phyloP scores from a whole-genome alignment of 2,113 vertebrate genomes.

The Galemys pyrenaicus region DNA sequence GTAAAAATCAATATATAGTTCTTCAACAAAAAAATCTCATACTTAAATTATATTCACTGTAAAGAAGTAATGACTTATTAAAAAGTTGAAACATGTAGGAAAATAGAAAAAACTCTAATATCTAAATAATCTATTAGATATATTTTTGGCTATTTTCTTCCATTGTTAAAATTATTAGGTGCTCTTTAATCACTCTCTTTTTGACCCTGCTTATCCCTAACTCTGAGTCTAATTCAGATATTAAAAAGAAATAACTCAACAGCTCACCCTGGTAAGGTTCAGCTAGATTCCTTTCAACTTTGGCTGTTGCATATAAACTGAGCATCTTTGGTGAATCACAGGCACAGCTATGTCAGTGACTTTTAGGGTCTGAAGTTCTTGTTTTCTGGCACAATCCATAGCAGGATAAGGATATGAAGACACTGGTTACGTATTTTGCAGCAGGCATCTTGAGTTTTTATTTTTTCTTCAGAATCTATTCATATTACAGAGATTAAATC shows the following conservation, averaged over 20 bases:
- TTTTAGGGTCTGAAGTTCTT: neutral
- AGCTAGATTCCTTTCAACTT: neutral
- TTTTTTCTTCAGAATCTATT: neutral
- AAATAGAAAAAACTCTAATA: neutral
- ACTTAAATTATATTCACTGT: neutral
- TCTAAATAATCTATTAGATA: neutral
- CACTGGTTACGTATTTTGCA: neutral
- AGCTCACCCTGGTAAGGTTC: neutral
- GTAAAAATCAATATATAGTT: neutral
- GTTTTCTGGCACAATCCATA: neutral
- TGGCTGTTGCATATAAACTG: rapidly evolving
- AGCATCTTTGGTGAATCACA: neutral
- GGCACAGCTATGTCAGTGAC: neutral
- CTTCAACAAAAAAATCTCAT: constrained; percentile 18
- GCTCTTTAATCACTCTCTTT: neutral
- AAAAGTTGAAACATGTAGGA: neutral
- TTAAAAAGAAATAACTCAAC: neutral
- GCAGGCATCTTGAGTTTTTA: neutral
- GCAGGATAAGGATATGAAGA: neutral
- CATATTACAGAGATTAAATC: neutral
- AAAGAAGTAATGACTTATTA: neutral
- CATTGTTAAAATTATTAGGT: neutral
- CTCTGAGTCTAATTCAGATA: neutral
- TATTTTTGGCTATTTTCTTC: neutral
- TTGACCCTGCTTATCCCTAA: neutral